These are phyloP conservation scores for Ophion obscuratus DNA, from an alignment of 2,888 invertebrate genomes.

Conservation along the genomic window DNA sequence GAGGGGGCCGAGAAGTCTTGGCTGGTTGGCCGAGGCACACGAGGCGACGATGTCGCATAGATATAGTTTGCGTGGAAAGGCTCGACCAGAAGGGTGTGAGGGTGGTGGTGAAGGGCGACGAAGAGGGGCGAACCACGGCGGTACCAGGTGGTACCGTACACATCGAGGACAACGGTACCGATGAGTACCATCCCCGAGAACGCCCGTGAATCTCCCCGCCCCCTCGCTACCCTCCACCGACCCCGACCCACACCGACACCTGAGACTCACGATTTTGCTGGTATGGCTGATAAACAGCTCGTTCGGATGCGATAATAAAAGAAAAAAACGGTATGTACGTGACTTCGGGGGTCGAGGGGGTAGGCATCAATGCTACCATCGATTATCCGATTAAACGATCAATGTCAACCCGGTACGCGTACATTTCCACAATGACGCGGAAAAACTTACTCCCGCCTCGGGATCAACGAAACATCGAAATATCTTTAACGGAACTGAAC, in stretches of 20 bases:
- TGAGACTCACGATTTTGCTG: conserved; percentile 56
- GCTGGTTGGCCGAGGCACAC: conserved; percentile 32
- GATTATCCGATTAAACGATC: conserved; percentile 32
- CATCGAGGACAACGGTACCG: conserved; percentile 79
- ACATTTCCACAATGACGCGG: not conserved
- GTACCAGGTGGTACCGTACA: conserved; percentile 79
- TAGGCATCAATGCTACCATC: conserved; percentile 3
- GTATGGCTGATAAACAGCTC: conserved; percentile 48
- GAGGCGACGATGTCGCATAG: conserved; percentile 34
- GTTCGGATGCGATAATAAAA: conserved; percentile 49
- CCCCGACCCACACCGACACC: conserved; percentile 61
- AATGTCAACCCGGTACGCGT: conserved; percentile 26
- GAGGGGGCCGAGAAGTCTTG: conserved; percentile 45
- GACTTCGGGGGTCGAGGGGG: conserved; percentile 12
- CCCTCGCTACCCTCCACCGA: conserved; percentile 51
- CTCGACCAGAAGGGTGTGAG: conserved; percentile 44
- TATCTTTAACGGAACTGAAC: not conserved
- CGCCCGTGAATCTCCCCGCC: conserved; percentile 41
- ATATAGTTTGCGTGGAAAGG: conserved; percentile 46
- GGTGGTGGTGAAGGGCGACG: conserved; percentile 50
- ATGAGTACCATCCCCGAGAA: conserved; percentile 77
- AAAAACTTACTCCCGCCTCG: not conserved
- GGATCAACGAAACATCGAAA: not conserved
- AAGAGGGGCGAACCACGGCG: conserved; percentile 70
- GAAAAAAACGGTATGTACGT: conserved; percentile 17